A percentile compares a stretch with the other conserved stretches of the same genome.
Conservation (phyloP, 2,113 vertebrate genomes). For the human (Homo sapiens) region DNA sequence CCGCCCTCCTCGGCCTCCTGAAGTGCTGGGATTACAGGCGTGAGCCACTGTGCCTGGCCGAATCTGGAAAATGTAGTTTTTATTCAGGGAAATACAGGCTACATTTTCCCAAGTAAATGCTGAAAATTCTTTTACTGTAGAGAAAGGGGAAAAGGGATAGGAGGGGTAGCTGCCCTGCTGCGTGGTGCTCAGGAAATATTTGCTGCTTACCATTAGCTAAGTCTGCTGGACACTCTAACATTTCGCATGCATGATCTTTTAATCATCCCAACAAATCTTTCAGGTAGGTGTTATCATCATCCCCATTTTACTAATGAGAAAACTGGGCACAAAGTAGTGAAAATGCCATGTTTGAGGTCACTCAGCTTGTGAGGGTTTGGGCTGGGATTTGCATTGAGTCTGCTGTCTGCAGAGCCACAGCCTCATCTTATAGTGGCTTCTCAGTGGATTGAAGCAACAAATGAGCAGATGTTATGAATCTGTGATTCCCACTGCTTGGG, state of each 20-base stretch:
- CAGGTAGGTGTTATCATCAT: background rate
- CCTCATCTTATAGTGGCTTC: background rate
- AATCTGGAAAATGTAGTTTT: background rate
- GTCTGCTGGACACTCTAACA: background rate
- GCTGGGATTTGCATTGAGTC: background rate
- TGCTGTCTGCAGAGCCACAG: background rate
- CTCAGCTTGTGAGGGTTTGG: background rate
- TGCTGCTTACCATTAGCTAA: background rate
- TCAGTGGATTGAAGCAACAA: background rate
- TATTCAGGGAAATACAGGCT: background rate
- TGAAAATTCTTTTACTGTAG: background rate
- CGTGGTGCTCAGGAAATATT: background rate
- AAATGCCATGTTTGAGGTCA: background rate
- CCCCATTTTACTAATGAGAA: background rate
- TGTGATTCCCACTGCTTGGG: background rate
- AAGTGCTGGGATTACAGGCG: no score
- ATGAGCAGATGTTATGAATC: background rate
- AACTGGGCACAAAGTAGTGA: background rate
- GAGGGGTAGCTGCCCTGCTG: background rate
- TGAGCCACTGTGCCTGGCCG: background rate
- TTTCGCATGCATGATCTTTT: background rate
- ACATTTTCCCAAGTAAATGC: background rate
- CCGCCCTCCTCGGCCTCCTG: no score
- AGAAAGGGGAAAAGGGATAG: background rate
- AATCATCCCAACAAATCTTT: background rate